phyloP scores from a whole-genome alignment of 2,888 invertebrate species.

The Nomada fabriciana region DNA sequence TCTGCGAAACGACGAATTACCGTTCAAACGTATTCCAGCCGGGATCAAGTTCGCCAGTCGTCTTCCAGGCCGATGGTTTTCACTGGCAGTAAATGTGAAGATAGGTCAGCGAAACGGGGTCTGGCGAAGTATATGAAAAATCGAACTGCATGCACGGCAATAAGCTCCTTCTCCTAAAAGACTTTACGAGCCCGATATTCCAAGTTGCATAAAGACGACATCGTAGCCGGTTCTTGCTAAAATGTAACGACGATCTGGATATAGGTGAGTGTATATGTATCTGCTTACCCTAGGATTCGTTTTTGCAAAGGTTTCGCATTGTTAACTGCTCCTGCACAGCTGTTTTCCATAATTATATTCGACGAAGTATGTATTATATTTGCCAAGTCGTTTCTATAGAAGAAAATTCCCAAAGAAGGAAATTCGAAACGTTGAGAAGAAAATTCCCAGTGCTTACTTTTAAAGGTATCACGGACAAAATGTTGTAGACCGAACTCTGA shows the following conservation, averaged over 20 bases:
- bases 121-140: slow-evolving; percentile 33
- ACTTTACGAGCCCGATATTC: slow-evolving; percentile 42
- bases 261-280: too few relatives aligned
- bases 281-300: too few relatives aligned
- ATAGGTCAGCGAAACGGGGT: slow-evolving; percentile 43
- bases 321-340: too few relatives aligned
- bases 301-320: too few relatives aligned
- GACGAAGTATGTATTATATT: too few relatives aligned
- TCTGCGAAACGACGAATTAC: not conserved
- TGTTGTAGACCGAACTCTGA: too few relatives aligned
- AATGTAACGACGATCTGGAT: not conserved
- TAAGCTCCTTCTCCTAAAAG: slow-evolving; percentile 25
- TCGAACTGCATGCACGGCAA: slow-evolving; percentile 43
- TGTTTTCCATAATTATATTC: too few relatives aligned
- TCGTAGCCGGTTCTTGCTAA: slow-evolving; percentile 1
- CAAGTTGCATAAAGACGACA: slow-evolving; percentile 31
- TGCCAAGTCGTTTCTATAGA: too few relatives aligned
- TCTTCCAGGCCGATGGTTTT: slow-evolving; percentile 1
- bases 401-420: too few relatives aligned
- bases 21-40: not conserved
- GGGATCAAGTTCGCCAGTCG: not conserved
- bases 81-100: slow-evolving; percentile 29
- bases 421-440: too few relatives aligned
- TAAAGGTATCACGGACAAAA: too few relatives aligned
- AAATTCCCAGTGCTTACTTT: too few relatives aligned